phyloP scores from a whole-genome alignment of 1,140 invertebrate genomes.

The Papilio machaon region DNA sequence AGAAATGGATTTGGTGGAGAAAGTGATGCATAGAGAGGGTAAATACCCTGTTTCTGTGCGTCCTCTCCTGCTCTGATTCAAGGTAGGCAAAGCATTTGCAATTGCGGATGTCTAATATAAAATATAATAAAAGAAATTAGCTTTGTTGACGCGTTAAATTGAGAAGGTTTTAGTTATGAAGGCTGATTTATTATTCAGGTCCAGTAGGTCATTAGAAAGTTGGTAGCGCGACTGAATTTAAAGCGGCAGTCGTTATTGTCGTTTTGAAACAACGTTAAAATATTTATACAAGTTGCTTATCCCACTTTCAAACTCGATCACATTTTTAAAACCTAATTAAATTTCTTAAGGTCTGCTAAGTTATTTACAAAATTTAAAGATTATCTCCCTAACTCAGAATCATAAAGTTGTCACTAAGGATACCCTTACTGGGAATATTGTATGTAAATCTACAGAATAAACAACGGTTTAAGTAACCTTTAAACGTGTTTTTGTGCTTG shows the following conservation, averaged over 20 bases:
- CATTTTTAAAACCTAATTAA: neutral
- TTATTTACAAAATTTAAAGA: neutral
- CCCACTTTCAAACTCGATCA: conserved; percentile 5
- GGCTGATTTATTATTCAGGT: conserved; percentile 20
- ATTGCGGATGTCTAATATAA: no score
- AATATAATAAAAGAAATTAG: neutral
- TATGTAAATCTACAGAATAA: no score
- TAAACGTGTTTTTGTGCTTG: no score
- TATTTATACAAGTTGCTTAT: conserved; percentile 20
- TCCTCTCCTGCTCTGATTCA: no score
- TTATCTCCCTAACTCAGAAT: neutral
- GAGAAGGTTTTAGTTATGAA: conserved; percentile 22
- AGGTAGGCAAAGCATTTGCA: no score
- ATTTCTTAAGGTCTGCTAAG: neutral
- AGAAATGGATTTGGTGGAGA: no score
- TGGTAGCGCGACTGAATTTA: conserved; percentile 8
- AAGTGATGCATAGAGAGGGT: no score
- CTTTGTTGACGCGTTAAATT: conserved; percentile 2
- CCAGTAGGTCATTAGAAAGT: conserved; percentile 20
- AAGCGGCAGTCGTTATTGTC: conserved; percentile 12
- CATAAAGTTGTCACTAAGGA: neutral
- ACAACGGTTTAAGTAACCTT: no score
- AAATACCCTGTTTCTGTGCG: no score
- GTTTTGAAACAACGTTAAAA: conserved; percentile 23
- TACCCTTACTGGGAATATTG: no score